Conservation (phyloP, 2,797 vertebrate genomes). For the Lates japonicus region DNA sequence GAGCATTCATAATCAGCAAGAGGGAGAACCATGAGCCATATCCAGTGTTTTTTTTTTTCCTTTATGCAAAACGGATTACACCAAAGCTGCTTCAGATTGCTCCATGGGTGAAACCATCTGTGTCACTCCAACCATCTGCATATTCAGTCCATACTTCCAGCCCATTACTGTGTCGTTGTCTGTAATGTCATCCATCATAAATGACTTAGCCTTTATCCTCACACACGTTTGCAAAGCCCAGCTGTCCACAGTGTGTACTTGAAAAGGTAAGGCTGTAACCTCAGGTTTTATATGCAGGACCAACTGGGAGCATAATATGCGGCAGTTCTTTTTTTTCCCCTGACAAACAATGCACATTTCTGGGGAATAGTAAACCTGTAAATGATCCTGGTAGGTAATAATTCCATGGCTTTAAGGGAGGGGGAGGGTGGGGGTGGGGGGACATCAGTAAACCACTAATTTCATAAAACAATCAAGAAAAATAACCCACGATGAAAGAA, state of each 20-base stretch:
- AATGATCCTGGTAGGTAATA: conserved; percentile 61
- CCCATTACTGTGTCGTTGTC: conserved; percentile 77
- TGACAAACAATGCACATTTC: conserved; percentile 57
- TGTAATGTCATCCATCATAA: conserved; percentile 81
- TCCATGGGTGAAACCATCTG: conserved; percentile 85
- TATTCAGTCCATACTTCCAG: conserved; percentile 79
- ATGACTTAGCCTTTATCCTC: conserved; percentile 76
- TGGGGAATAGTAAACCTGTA: conserved; percentile 62
- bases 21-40: conserved; percentile 80
- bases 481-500: conserved; percentile 61
- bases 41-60: conserved; percentile 64
- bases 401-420: conserved; percentile 72
- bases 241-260: conserved; percentile 78
- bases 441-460: conserved; percentile 54
- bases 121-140: conserved; percentile 78
- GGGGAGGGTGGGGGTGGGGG: conserved; percentile 11
- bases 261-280: conserved; percentile 72
- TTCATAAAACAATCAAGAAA: conserved; percentile 47
- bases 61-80: conserved; percentile 85
- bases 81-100: conserved; percentile 82
- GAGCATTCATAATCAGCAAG: conserved; percentile 86
- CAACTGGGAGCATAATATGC: conserved; percentile 58
- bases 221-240: conserved; percentile 69
- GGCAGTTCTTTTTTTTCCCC: conserved; percentile 60
- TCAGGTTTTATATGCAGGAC: conserved; percentile 68